phyloP scores from a whole-genome alignment of 2,888 invertebrate genomes.

The Limnephilus auricula region DNA sequence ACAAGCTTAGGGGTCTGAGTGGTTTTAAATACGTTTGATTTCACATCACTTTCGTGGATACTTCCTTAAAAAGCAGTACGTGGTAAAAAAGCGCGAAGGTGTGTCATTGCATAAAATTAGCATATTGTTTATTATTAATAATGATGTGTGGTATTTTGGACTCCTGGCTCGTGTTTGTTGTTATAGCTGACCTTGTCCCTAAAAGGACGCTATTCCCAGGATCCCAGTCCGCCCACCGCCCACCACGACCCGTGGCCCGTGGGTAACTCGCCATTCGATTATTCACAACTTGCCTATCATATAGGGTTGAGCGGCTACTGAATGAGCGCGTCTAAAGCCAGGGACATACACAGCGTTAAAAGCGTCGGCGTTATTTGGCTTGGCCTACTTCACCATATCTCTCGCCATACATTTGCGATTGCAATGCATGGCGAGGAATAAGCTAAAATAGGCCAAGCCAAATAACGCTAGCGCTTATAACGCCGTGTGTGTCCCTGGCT shows the following conservation, averaged over 20 bases:
- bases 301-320: no score
- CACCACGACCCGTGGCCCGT: background rate
- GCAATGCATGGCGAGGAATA: no score
- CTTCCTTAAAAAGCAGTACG: background rate
- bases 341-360: no score
- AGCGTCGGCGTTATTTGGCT: no score
- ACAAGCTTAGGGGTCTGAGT: no score
- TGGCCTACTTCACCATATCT: no score
- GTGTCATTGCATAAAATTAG: background rate
- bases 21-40: background rate
- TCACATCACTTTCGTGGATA: background rate
- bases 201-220: constrained; percentile 2
- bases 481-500: no score
- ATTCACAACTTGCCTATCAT: background rate
- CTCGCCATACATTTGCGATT: no score
- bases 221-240: background rate
- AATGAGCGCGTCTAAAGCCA: no score
- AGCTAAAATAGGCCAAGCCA: no score
- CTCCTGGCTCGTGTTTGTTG: background rate
- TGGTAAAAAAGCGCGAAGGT: background rate
- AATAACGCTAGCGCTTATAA: no score
- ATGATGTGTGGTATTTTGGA: background rate
- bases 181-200: background rate
- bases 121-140: background rate
- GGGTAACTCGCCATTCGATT: background rate